These are phyloP conservation scores for Cuculus canorus DNA, from an alignment of 2,797 vertebrate genomes.

Conservation along the genomic window DNA sequence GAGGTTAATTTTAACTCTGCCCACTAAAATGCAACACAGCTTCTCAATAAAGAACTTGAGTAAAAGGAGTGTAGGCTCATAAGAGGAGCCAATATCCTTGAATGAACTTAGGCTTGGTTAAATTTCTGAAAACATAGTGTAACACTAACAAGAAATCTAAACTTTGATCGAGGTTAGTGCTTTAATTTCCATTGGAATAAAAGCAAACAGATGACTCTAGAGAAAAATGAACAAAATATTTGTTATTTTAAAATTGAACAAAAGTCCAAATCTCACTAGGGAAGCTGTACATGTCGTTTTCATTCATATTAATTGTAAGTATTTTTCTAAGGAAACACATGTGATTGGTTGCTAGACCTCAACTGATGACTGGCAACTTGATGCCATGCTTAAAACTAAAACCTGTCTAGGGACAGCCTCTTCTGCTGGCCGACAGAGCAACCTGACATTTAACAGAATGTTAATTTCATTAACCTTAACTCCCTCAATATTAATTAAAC, in stretches of 20 bases:
- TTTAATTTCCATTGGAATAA: constrained; percentile 29
- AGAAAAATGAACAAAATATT: constrained; percentile 20
- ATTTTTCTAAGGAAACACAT: neutral
- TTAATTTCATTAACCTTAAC: too few species aligned
- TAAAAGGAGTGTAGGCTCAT: neutral
- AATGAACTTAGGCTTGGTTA: neutral
- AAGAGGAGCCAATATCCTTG: neutral
- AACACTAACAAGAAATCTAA: constrained; percentile 7
- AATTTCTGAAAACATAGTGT: constrained; percentile 14
- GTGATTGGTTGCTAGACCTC: neutral
- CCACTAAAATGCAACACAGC: neutral
- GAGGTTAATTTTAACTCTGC: neutral
- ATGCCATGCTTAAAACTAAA: neutral
- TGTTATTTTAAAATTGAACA: neutral
- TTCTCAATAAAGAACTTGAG: neutral
- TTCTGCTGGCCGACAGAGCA: neutral
- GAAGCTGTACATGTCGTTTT: constrained; percentile 11
- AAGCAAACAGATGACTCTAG: constrained; percentile 18
- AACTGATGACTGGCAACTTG: neutral
- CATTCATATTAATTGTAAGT: neutral
- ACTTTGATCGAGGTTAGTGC: neutral
- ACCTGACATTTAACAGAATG: neutral
- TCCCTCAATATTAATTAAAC: too few species aligned
- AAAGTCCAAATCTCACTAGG: constrained; percentile 7
- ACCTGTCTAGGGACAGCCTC: neutral